A percentile compares a stretch with the other conserved stretches of the same genome.
Evolutionary conservation across 2,797 vertebrate genomes (phyloP).

Genomic region (Amphiprion clarkii): DNA sequence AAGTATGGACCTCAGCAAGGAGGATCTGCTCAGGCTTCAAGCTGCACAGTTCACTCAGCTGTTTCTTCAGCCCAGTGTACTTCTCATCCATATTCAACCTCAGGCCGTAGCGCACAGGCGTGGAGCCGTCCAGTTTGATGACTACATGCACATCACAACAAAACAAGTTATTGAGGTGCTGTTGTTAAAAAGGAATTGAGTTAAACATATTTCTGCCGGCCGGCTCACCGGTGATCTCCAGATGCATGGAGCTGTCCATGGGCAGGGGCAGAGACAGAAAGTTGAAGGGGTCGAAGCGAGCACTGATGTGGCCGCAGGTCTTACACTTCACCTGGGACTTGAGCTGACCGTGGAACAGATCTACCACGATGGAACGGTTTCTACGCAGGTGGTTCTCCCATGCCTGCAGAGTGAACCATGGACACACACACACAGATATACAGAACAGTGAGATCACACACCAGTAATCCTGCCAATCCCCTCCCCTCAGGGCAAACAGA

Average conservation of each 20-base stretch:
- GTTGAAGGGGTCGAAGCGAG: constrained; percentile 98
- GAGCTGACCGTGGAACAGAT: constrained; percentile 98
- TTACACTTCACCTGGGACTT: constrained; percentile 99
- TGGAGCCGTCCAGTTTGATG: constrained; percentile 96
- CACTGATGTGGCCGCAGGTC: constrained; percentile 98
- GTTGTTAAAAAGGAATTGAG: not conserved
- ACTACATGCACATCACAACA: constrained; percentile 78
- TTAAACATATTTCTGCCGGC: not conserved
- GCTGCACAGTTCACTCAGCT: constrained; percentile 95
- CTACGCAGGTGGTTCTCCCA: constrained; percentile 99
- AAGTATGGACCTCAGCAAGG: constrained; percentile 95
- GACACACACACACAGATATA: constrained; percentile 18
- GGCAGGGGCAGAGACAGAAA: constrained; percentile 98
- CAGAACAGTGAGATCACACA: constrained; percentile 7
- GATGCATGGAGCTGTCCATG: constrained; percentile 99
- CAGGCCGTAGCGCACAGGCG: constrained; percentile 93
- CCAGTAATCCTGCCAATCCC: constrained; percentile 11
- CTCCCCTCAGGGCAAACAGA: not conserved
- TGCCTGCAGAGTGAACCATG: constrained; percentile 82
- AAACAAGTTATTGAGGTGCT: not conserved
- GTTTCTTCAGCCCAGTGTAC: constrained; percentile 97
- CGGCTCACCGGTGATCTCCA: constrained; percentile 96
- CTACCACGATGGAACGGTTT: constrained; percentile 98
- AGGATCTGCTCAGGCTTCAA: constrained; percentile 98
- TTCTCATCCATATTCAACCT: constrained; percentile 98